Evolutionary conservation across 2,888 invertebrate genomes (phyloP).

Genomic region (Branchellion lobata): DNA sequence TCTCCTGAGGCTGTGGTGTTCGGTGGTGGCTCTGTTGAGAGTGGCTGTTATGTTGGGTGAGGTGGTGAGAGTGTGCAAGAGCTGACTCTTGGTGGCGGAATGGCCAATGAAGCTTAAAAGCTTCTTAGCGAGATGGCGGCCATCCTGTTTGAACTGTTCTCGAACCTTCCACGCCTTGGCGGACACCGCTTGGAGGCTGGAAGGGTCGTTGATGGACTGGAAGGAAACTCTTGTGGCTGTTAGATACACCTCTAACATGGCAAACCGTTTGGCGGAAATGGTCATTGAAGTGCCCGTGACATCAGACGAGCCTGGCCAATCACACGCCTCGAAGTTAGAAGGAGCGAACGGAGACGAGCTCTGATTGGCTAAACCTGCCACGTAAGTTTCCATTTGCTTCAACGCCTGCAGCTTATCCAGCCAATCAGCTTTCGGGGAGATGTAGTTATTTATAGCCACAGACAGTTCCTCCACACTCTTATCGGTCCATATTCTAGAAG

Average conservation of each 20-base stretch:
- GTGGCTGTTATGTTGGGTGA: not conserved
- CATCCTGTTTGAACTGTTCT: not conserved
- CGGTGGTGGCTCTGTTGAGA: not conserved
- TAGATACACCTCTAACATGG: slow-evolving; percentile 15
- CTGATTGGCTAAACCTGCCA: not conserved
- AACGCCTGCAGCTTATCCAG: not conserved
- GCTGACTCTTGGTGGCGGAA: not conserved
- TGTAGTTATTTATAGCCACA: not conserved
- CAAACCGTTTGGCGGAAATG: not conserved
- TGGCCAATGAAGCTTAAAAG: no score
- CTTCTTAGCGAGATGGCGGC: not conserved
- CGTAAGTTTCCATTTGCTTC: not conserved
- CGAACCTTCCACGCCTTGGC: not conserved
- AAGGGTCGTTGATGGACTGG: not conserved
- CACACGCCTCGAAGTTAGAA: not conserved
- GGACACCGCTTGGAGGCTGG: not conserved
- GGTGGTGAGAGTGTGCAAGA: not conserved
- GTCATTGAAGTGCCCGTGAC: not conserved
- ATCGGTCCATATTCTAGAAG: not conserved
- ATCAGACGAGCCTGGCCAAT: not conserved
- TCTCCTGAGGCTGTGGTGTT: not conserved
- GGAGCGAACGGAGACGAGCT: not conserved
- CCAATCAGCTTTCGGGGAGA: not conserved
- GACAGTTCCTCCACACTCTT: not conserved
- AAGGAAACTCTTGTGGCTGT: not conserved